phyloP scores from a whole-genome alignment of 2,797 vertebrate genomes.

The Falco naumanni region DNA sequence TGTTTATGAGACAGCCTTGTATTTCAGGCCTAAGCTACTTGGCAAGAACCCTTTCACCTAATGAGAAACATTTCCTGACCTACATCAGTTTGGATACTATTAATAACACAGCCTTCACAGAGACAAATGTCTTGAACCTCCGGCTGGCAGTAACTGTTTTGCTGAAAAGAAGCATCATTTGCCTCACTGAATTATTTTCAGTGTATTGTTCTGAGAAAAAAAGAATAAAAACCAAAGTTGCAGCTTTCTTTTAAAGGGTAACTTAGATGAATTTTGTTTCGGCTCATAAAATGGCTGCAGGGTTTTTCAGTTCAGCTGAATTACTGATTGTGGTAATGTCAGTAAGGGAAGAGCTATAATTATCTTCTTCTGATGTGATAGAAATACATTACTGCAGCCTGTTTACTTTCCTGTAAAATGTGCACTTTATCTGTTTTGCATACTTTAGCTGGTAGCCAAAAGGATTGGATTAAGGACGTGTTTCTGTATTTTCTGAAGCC shows the following conservation, averaged over 20 bases:
- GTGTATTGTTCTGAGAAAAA: background rate
- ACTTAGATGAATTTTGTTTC: background rate
- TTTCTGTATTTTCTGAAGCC: background rate
- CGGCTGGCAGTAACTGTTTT: background rate
- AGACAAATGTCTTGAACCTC: background rate
- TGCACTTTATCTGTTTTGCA: background rate
- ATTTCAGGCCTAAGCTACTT: slow-evolving; percentile 58
- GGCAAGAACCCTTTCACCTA: slow-evolving; percentile 57
- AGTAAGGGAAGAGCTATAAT: background rate
- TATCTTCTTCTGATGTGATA: background rate
- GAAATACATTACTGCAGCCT: background rate
- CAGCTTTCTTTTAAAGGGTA: background rate
- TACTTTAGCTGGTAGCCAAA: background rate
- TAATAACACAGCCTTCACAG: slow-evolving; percentile 46
- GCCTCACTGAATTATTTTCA: slow-evolving; percentile 24
- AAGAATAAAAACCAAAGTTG: background rate
- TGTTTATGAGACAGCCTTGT: slow-evolving; percentile 54
- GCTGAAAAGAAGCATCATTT: slow-evolving; percentile 44
- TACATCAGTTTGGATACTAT: slow-evolving; percentile 64
- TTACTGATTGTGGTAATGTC: slow-evolving; percentile 6
- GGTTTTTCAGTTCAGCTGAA: slow-evolving; percentile 37
- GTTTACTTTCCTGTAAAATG: background rate
- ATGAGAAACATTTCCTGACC: slow-evolving; percentile 70
- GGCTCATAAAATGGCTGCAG: background rate
- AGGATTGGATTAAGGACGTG: background rate